phyloP scores from a whole-genome alignment of 2,113 vertebrate genomes.

The Hyla sarda region DNA sequence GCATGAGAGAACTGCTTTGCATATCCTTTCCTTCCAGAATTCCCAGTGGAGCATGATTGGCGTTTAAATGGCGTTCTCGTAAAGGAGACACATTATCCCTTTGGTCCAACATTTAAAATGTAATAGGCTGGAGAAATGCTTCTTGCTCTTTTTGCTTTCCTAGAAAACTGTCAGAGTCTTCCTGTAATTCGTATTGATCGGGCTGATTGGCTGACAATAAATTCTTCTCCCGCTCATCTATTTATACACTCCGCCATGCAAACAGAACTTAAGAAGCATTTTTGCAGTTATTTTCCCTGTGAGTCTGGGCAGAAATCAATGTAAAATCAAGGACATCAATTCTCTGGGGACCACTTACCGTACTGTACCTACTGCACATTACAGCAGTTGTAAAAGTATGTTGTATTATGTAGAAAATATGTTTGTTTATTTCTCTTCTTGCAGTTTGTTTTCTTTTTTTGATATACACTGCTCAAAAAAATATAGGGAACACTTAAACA shows the following conservation, averaged over 20 bases:
- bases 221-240: background rate
- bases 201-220: conserved; percentile 41
- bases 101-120: background rate
- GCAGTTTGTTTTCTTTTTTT: too few relatives aligned
- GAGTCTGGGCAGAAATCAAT: conserved; percentile 55
- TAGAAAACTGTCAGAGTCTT: conserved; percentile 1
- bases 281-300: conserved; percentile 41
- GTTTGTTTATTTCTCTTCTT: too few relatives aligned
- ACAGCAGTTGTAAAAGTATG: background rate
- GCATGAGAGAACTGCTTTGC: too few relatives aligned
- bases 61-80: too few relatives aligned
- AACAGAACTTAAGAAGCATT: conserved; percentile 2
- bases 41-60: too few relatives aligned
- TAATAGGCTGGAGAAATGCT: background rate
- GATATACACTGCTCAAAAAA: too few relatives aligned
- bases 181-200: conserved; percentile 35
- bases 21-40: too few relatives aligned
- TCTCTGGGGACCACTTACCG: conserved; percentile 41
- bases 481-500: too few relatives aligned
- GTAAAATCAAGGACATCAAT: conserved; percentile 45
- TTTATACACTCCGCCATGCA: conserved; percentile 38
- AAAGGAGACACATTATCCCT: too few relatives aligned
- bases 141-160: background rate
- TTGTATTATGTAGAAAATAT: too few relatives aligned
- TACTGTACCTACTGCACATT: background rate